Base-by-base conservation (phyloP, 2,113 vertebrate genomes). In the Eretmochelys imbricata region DNA sequence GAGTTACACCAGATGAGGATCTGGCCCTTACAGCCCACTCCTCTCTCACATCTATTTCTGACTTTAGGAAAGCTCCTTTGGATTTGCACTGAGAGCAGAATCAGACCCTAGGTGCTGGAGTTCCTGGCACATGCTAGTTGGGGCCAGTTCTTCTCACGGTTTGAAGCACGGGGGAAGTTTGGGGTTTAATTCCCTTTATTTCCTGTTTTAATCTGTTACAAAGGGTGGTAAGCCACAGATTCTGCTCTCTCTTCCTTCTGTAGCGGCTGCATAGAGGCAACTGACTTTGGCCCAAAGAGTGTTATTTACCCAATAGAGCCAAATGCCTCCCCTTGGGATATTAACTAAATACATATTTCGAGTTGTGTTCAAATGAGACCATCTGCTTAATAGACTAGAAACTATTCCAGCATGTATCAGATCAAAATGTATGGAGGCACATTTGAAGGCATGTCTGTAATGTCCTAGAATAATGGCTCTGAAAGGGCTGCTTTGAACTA, bases 271-370 rank as follows among this genome's bases (percentile, higher is more conserved):
- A 25, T 7, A 4, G 35, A n/a, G n/a, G 53, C 24, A 20, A 10
- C 53, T 16, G 55, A 59, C 57, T 62, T 83, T 83, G 48, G 48
- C 78, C 31, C 3, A 0, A 0, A 0, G 55, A 50, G n/a, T 27
- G 2, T 76, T 80, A 76, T 72, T 80, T 75, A 90, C 78, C 31
- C 48, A 88, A 3, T 38, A 83, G 51, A 35, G 76, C 59, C 79
- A 27, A 76, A 27, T 5, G 27, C 11, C 48, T 38, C 79, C 42
- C 57, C 38, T 31, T 2, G 8, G 69, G 31, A 5, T 46, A 42
- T 11, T 22, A 6, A 48, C 81, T 85, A 35, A 88, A 24, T 16
- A 50, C 55, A 48, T 38, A 2, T 46, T 59, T 1, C 46, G 79
- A 72, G 25, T 46, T 38, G 8, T 81, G 46, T 72, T 91, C 50